phyloP scores from a whole-genome alignment of 2,113 vertebrate genomes.

The Glareola pratincola region DNA sequence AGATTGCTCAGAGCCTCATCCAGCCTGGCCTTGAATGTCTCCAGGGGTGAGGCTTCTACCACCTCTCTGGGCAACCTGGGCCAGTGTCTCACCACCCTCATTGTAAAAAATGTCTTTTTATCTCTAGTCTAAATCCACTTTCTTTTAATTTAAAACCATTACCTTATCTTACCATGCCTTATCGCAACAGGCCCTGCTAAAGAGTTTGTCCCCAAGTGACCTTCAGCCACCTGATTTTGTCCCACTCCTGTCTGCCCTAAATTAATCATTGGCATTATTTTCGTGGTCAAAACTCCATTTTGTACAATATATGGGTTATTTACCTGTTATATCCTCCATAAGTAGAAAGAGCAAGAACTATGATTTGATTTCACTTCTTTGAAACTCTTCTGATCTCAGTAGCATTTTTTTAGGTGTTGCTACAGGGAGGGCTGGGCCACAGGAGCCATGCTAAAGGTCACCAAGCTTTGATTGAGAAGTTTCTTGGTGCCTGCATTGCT shows the following conservation, averaged over 20 bases:
- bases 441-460: not conserved
- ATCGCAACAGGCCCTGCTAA: not conserved
- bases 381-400: not conserved
- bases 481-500: not conserved
- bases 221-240: not conserved
- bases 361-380: not conserved
- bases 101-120: not conserved
- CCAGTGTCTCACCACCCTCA: not conserved
- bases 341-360: not conserved
- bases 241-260: not conserved
- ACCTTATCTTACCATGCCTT: not conserved
- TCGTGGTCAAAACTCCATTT: not conserved
- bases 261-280: not conserved
- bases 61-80: not conserved
- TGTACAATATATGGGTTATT: not conserved
- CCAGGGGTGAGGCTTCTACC: not conserved
- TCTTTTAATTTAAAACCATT: not conserved
- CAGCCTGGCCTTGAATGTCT: not conserved
- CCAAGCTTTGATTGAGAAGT: not conserved
- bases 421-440: not conserved
- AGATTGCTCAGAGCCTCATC: not conserved
- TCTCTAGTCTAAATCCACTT: not conserved
- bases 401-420: not conserved
- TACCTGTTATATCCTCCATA: not conserved
- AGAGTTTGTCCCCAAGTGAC: not conserved